phyloP scores from a whole-genome alignment of 1,140 invertebrate genomes.

The Trichonephila clavipes region DNA sequence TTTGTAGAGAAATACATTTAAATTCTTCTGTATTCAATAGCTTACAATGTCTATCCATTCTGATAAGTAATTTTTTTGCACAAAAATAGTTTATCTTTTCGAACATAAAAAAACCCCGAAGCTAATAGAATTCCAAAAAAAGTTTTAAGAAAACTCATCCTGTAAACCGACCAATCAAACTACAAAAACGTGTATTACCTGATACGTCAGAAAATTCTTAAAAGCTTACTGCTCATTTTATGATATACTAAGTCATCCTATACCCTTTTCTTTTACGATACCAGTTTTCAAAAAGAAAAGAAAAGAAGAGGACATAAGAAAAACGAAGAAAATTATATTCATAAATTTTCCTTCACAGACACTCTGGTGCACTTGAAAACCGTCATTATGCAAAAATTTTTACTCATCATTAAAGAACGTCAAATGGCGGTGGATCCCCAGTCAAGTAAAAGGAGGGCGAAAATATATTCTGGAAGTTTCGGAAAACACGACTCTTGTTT shows the following conservation, averaged over 20 bases:
- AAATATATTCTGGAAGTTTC: conserved; percentile 32
- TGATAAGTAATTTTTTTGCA: too few species aligned
- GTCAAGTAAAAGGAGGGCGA: neutral
- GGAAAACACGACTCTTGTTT: conserved; percentile 72
- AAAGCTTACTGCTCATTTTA: neutral
- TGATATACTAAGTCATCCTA: neutral
- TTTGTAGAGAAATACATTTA: too few species aligned
- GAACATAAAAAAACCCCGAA: too few species aligned
- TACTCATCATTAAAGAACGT: conserved; percentile 64
- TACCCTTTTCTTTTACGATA: neutral
- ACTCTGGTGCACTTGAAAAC: conserved; percentile 40
- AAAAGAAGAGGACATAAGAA: neutral
- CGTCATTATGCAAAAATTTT: conserved; percentile 61
- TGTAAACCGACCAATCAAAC: neutral
- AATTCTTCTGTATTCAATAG: too few species aligned
- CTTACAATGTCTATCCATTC: too few species aligned
- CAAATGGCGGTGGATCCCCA: neutral
- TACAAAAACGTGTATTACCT: neutral
- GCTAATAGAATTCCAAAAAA: too few species aligned
- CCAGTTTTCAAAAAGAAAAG: neutral
- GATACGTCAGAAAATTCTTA: neutral
- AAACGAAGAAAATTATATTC: conserved; percentile 41
- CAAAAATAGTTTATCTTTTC: too few species aligned
- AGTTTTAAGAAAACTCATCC: too few species aligned
- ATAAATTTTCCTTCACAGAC: conserved; percentile 41